Evolutionary conservation across 1,140 invertebrate species (phyloP), one percentile per base, ranked within the genome.

Genomic region (Heliconius congener): DNA sequence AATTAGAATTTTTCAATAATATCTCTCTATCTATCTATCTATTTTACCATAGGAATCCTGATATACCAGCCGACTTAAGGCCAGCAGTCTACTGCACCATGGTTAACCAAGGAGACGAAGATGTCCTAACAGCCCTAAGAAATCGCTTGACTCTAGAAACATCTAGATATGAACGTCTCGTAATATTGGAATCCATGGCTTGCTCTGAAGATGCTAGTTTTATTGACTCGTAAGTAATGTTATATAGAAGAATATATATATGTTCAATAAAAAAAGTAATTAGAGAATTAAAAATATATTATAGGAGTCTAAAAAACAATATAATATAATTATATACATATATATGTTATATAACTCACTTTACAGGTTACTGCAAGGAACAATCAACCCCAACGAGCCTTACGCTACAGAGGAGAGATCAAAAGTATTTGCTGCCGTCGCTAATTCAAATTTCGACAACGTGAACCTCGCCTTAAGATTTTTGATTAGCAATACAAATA

Each of bases 81-180:
- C 93, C 94, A 30, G 95, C 95, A 3, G 95, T 96, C 4, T 96
- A 96, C 83, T 96, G 96, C 81, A 94, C 95, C 6, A 95, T 94
- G 81, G 85, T 96, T 2, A 91, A 93, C 57, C 91, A 95, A 73
- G 95, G 94, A 1, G 93, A 84, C 18, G 85, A 87, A 27, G 78
- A 82, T 0, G 92, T 94, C 11, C 95, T 94, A 75, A 72, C 94
- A 4, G 91, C 91, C 1, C 80, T 96, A 3, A 91, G 90, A 39
- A 83, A 90, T 1, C 90, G 94, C 78, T 92, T 95, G 82, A 87
- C 87, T 66, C 84, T 86, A 3, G 92, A 94, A 80, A 90, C 87
- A 2, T 91, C 95, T 2, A 87, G 92, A 8, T 94, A 95, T 30
- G 96, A 96, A 83, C 94, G 95, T 82, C 78, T 95, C 0, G 93